Evolutionary conservation across 2,113 vertebrate species (phyloP).

Genomic region (Chloropsis hardwickii): DNA sequence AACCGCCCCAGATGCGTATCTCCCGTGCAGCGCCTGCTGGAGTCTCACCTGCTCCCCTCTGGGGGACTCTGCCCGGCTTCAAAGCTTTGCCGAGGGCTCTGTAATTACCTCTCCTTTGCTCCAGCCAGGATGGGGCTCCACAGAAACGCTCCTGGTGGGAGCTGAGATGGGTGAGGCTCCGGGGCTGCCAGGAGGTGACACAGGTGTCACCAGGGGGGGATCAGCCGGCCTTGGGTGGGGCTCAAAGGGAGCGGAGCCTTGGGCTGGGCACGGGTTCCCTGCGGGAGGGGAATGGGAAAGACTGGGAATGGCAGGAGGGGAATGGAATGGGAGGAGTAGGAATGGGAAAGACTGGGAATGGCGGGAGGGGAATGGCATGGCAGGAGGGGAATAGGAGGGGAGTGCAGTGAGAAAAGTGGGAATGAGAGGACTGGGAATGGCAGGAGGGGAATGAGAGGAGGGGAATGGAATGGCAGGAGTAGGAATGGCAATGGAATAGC

Average conservation of each 20-base stretch:
- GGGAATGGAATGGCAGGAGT: not conserved
- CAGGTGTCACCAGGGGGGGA: not conserved
- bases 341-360: not conserved
- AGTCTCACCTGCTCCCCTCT: constrained; percentile 37
- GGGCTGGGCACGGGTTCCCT: accelerated
- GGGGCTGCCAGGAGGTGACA: not conserved
- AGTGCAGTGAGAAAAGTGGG: not conserved
- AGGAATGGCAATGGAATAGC: too few species aligned
- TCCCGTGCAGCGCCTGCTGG: not conserved
- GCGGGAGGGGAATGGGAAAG: not conserved
- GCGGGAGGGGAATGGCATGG: not conserved
- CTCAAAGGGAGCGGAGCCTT: accelerated
- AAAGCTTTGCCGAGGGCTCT: not conserved
- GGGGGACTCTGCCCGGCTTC: not conserved
- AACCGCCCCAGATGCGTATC: not conserved
- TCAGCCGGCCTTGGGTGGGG: accelerated
- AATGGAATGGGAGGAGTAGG: too few species aligned
- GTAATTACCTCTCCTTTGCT: not conserved
- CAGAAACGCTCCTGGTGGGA: accelerated
- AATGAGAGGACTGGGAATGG: not conserved
- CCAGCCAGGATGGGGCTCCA: not conserved
- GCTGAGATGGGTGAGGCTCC: not conserved
- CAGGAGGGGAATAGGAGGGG: not conserved
- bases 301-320: not conserved
- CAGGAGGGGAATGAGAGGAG: too few species aligned